Evolutionary conservation across 2,888 invertebrate genomes (phyloP), one percentile per base, ranked within the genome.

Genomic region (Glyphotaelius pellucidus): DNA sequence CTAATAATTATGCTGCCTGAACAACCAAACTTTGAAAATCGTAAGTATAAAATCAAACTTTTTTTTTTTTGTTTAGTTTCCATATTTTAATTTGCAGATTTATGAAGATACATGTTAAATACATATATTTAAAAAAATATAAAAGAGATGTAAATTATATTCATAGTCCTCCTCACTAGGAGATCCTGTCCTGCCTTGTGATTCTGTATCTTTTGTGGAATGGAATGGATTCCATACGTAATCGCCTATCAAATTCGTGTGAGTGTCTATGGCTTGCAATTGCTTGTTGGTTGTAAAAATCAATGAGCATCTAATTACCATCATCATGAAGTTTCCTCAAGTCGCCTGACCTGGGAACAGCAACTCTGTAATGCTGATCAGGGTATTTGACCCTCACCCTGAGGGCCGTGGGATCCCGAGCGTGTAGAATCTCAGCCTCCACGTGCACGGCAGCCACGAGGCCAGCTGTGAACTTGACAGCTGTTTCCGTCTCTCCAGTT

Each of bases 391-490:
- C 97, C 96, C 98, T 98, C 93, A 99, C 97, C 93, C 99, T 96
- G 94, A 99, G 96, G 92, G 97, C 97, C 89, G 96, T 96, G 0
- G 98, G 97, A 94, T 98, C 97, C 80, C 97, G 96, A 91, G 99
- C 96, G 95, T 98, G 98, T 93, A 97, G 96, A 93, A 99, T 96
- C 94, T 98, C 98, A 0, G 98, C 99, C 94, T 99, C 98, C 91
- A 99, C 96, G 25, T 98, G 98, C 80, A 99, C 97, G 79, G 98
- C 98, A 92, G 99, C 97, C 89, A 99, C 97, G 5, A 99, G 96
- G 0, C 99, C 99, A 0, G 99, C 99, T 79, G 99, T 98, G 94
- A 99, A 99, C 94, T 99, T 99, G 92, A 99, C 96, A 3, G 98
- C 97, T 25, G 98, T 97, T 94, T 97, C 96, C 94, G 97, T 97